Evolutionary conservation across 2,797 vertebrate genomes (phyloP).

Genomic region (Cyprinodon diabolis): DNA sequence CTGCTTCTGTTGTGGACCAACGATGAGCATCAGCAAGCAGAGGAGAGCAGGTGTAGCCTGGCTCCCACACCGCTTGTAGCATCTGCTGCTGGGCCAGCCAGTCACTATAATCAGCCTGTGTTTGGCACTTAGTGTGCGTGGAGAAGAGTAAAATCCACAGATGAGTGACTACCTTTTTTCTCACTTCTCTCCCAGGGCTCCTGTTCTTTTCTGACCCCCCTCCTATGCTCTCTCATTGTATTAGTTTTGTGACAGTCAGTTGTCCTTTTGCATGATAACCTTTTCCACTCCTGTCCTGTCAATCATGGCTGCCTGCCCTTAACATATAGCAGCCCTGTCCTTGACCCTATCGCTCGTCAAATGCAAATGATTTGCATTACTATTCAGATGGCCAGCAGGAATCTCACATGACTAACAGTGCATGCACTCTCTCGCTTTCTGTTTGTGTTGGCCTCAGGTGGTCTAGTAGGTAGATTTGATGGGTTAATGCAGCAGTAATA

Average conservation of each 20-base stretch:
- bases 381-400: slow-evolving; percentile 27
- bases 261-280: slow-evolving; percentile 44
- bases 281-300: slow-evolving; percentile 51
- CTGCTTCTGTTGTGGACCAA: slow-evolving; percentile 9
- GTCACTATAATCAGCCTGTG: slow-evolving; percentile 54
- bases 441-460: slow-evolving; percentile 48
- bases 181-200: slow-evolving; percentile 8
- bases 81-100: slow-evolving; percentile 68
- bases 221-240: slow-evolving; percentile 39
- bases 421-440: slow-evolving; percentile 1
- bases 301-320: slow-evolving; percentile 52
- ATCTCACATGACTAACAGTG: slow-evolving; percentile 17
- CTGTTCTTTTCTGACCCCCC: slow-evolving; percentile 6
- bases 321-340: slow-evolving; percentile 50
- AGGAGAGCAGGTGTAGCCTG: slow-evolving; percentile 64
- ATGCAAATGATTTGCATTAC: slow-evolving; percentile 62
- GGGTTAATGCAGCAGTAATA: slow-evolving; percentile 38
- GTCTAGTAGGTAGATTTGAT: slow-evolving; percentile 31
- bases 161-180: slow-evolving; percentile 50
- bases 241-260: slow-evolving; percentile 33
- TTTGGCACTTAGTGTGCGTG: slow-evolving; percentile 36
- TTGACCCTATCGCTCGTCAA: slow-evolving; percentile 53
- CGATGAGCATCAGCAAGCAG: slow-evolving; percentile 43
- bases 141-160: slow-evolving; percentile 36
- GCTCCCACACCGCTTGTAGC: slow-evolving; percentile 60